These are phyloP conservation scores for Acanthosoma haemorrhoidale DNA, from an alignment of 2,888 invertebrate species.

Conservation along the genomic window DNA sequence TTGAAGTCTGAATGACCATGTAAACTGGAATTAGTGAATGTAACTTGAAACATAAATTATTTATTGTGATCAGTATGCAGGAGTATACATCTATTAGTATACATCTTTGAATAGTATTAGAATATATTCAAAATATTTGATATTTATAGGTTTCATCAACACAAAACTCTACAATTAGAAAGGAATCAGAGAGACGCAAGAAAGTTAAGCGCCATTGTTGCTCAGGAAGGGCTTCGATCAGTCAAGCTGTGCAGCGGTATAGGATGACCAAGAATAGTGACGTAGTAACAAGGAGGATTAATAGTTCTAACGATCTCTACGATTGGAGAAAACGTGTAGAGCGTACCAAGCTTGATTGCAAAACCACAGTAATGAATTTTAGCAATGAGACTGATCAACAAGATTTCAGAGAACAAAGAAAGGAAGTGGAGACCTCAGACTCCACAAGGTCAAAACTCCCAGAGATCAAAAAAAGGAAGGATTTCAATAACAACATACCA, in stretches of 20 bases:
- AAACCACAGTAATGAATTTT: conserved; percentile 24
- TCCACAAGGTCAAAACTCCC: conserved; percentile 6
- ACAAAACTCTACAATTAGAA: neutral
- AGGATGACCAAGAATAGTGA: conserved; percentile 10
- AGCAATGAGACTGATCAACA: neutral
- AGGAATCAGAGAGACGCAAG: neutral
- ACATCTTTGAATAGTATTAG: no score
- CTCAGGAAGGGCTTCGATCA: conserved; percentile 30
- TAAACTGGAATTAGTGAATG: no score
- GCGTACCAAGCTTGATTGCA: conserved; percentile 20
- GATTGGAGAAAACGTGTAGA: conserved; percentile 35
- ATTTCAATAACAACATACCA: neutral
- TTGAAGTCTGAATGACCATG: no score
- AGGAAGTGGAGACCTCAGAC: neutral
- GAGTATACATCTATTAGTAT: no score
- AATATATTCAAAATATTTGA: neutral
- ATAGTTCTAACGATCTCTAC: conserved; percentile 29
- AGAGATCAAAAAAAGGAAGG: conserved; percentile 14
- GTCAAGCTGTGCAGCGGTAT: conserved; percentile 34
- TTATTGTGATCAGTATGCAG: no score
- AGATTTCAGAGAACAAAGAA: neutral
- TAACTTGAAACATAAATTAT: no score
- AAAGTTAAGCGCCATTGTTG: conserved; percentile 31
- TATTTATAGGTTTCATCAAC: neutral
- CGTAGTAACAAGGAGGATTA: conserved; percentile 1